These are phyloP conservation scores for Notarius lentiginosus DNA, from an alignment of 2,113 vertebrate genomes.

Conservation along the genomic window DNA sequence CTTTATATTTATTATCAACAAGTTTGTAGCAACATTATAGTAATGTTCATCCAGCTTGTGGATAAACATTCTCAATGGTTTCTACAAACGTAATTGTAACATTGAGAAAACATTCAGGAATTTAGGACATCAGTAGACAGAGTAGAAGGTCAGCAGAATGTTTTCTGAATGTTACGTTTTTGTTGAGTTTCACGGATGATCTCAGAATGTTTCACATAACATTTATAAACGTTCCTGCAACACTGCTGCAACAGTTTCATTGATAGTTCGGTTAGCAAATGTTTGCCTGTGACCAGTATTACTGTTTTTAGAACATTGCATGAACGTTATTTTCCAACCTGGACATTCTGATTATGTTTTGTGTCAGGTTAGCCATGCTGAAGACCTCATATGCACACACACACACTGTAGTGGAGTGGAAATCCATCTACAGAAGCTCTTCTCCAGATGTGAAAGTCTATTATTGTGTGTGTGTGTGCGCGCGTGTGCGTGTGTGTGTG, in stretches of 20 bases:
- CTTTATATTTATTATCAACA: background rate
- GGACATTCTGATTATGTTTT: background rate
- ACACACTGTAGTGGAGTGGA: background rate
- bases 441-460: background rate
- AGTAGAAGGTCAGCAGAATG: background rate
- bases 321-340: background rate
- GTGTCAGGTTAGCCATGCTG: background rate
- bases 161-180: too few relatives aligned
- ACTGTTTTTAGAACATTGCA: background rate
- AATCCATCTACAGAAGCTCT: background rate
- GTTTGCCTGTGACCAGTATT: background rate
- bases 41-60: background rate
- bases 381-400: background rate
- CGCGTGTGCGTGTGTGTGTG: conserved; percentile 2
- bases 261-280: background rate
- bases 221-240: background rate
- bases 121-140: background rate
- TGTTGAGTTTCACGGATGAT: background rate
- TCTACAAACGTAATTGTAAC: background rate
- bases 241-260: background rate
- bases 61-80: background rate
- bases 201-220: background rate
- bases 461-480: conserved; percentile 5
- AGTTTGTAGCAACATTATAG: background rate
- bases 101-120: background rate